These are phyloP conservation scores for Andrena trimmerana DNA, from an alignment of 2,888 invertebrate species.

Conservation along the genomic window DNA sequence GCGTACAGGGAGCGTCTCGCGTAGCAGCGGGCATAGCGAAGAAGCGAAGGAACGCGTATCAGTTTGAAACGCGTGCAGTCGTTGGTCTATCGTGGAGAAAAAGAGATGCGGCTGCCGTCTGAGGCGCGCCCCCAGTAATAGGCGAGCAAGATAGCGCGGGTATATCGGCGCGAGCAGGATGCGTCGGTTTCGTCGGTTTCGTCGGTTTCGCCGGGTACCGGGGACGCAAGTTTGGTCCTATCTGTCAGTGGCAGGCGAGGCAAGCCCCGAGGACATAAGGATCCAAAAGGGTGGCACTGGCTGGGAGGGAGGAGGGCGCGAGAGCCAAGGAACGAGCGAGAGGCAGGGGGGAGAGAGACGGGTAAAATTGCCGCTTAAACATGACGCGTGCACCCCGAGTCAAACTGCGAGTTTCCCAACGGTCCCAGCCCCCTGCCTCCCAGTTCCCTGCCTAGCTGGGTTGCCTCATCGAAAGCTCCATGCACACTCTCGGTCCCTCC, in stretches of 20 bases:
- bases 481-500: constrained; percentile 52
- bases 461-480: constrained; percentile 57
- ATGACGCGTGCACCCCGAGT: constrained; percentile 75
- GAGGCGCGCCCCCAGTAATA: constrained; percentile 6
- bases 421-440: not conserved
- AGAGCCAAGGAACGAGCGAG: constrained; percentile 15
- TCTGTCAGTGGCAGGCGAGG: constrained; percentile 73
- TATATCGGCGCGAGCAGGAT: constrained; percentile 72
- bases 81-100: not conserved
- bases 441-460: constrained; percentile 18
- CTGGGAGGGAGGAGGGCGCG: constrained; percentile 20
- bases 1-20: too few species aligned
- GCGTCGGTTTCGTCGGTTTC: constrained; percentile 62
- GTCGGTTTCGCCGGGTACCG: constrained; percentile 24
- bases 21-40: too few species aligned
- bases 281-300: constrained; percentile 66
- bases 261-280: constrained; percentile 66
- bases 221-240: constrained; percentile 67
- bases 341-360: constrained; percentile 32
- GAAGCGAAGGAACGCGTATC: too few species aligned
- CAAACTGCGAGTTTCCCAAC: constrained; percentile 76
- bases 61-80: not conserved
- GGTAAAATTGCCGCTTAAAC: constrained; percentile 77
- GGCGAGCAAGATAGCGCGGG: constrained; percentile 11
- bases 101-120: not conserved